Evolutionary conservation across 2,113 vertebrate species (phyloP), one percentile per base, ranked within the genome.

Genomic region (Sminthopsis crassicaudata): DNA sequence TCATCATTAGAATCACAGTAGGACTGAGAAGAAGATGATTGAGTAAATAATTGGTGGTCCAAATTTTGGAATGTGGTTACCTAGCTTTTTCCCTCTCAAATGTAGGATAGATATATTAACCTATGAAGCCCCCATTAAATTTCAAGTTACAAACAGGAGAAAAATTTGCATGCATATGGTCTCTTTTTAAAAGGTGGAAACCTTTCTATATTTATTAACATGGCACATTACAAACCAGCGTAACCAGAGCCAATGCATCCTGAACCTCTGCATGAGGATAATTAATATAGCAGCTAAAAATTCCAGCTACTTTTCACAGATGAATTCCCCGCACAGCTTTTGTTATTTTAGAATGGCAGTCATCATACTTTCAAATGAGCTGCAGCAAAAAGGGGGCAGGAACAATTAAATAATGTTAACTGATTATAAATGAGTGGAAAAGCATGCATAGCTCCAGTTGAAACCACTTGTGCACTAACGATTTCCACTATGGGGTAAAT

Each of bases 311-410:
- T 57, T 16, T 93, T 76, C 92, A 92, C 36, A 89, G 97, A 90
- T 92, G 84, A 97, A 97, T 96, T 97, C 89, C 91, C 92, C 88
- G 92, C 52, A 91, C 96, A 94, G 92, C 54, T 52, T 92, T 96
- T 94, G 89, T 95, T 95, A 27, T 95, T 95, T 95, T 93, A 93
- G 89, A 96, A 92, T 19, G 96, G 52, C 89, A 92, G 94, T 94
- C 94, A 95, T 96, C 97, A 92, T 92, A 95, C 46, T 98, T 97
- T 98, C 89, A 97, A 97, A 98, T 94, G 89, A 97, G 55, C 14
- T 92, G n/a, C 30, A 91, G 76, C 53, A 94, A 91, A 92, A 97
- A 84, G 67, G 96, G 91, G 90, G 90, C 42, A 52, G 93, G 26
- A 84, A 93, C 93, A 95, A 92, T 94, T 94, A 95, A 96, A 92